These are phyloP conservation scores for Tholera decimalis DNA, from an alignment of 2,888 invertebrate species.

Conservation along the genomic window DNA sequence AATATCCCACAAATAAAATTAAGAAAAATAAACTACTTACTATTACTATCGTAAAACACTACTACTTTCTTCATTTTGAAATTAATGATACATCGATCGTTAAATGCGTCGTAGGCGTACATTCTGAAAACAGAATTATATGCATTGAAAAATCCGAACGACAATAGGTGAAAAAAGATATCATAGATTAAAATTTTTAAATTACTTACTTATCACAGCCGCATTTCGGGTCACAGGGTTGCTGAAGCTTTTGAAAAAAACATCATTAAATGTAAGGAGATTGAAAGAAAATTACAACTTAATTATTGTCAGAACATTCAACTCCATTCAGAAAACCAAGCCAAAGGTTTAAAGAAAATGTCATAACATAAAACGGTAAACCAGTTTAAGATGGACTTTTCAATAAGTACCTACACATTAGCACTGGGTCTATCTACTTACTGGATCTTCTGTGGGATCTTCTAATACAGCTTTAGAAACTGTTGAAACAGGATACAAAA, in stretches of 20 bases:
- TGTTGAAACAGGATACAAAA: slow-evolving; percentile 20
- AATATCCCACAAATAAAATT: too few species aligned
- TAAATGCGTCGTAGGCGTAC: slow-evolving; percentile 74
- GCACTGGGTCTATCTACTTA: slow-evolving; percentile 30
- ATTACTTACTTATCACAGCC: slow-evolving; percentile 76
- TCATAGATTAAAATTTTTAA: neutral
- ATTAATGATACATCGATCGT: slow-evolving; percentile 75
- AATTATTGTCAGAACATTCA: neutral
- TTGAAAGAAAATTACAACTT: neutral
- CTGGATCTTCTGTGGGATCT: slow-evolving; percentile 8
- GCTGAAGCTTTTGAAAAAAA: slow-evolving; percentile 18
- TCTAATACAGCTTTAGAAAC: slow-evolving; percentile 36
- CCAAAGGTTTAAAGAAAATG: neutral
- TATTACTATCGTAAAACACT: slow-evolving; percentile 37
- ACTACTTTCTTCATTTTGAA: slow-evolving; percentile 67
- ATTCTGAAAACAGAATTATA: slow-evolving; percentile 69
- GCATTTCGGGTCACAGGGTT: slow-evolving; percentile 70
- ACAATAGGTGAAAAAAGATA: neutral
- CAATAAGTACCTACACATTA: neutral
- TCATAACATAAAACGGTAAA: neutral
- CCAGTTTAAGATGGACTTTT: neutral
- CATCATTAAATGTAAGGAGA: neutral
- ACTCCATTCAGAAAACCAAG: neutral
- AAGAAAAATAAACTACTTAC: slow-evolving; percentile 33
- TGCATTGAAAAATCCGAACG: neutral